A percentile compares a stretch with the other conserved stretches of the same genome.
phyloP scores from a whole-genome alignment of 2,113 vertebrate genomes.

The Trochalopteron elliotii region DNA sequence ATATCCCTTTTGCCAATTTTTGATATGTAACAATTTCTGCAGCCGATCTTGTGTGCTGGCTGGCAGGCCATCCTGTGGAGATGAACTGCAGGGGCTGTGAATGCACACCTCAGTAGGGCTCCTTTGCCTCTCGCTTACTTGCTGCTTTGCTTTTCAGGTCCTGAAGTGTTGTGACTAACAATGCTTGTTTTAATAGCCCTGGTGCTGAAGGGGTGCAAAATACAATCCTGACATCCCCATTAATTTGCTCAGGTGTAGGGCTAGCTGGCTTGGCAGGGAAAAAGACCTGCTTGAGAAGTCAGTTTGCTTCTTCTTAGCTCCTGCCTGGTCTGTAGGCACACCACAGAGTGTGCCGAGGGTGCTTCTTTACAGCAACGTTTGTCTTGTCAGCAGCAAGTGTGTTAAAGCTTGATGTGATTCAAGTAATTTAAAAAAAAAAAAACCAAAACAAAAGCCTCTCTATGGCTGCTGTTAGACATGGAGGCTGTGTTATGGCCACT shows the following conservation, averaged over 20 bases:
- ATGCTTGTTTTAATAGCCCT: background rate
- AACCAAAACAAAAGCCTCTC: background rate
- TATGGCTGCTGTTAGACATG: rapidly evolving
- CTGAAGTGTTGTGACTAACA: background rate
- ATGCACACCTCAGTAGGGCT: background rate
- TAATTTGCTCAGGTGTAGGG: background rate
- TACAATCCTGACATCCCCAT: background rate
- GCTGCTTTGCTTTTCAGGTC: background rate
- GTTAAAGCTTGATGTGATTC: background rate
- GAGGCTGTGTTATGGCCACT: background rate
- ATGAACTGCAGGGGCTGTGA: background rate
- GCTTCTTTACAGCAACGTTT: background rate
- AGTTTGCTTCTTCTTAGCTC: background rate
- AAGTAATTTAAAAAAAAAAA: background rate
- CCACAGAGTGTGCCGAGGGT: rapidly evolving
- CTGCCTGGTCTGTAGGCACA: rapidly evolving
- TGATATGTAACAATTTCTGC: background rate
- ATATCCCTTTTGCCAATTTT: background rate
- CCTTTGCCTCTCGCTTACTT: background rate
- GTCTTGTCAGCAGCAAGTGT: background rate
- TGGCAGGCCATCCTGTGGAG: background rate
- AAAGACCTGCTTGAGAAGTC: background rate
- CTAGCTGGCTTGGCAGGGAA: background rate
- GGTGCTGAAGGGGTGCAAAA: background rate
- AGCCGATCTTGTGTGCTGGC: rapidly evolving